Evolutionary conservation across 2,888 invertebrate genomes (phyloP).

Genomic region (Choreutis nemorana): DNA sequence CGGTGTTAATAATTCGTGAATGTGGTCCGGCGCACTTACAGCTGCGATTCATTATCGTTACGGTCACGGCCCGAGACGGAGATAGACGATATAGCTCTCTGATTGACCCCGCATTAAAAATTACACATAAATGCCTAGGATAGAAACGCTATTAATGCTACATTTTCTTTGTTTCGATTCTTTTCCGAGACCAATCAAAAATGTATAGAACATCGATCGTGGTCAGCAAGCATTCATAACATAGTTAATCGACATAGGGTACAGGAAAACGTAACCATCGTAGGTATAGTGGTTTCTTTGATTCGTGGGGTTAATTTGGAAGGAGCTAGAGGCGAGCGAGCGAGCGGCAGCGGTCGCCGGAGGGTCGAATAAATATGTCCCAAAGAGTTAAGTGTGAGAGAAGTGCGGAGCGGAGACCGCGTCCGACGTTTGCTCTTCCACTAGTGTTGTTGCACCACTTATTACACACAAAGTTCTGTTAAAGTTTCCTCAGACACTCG

Average conservation of each 20-base stretch:
- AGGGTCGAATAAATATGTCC: conserved; percentile 68
- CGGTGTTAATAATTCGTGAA: conserved; percentile 69
- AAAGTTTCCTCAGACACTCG: conserved; percentile 64
- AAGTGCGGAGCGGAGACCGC: conserved; percentile 60
- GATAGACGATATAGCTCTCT: conserved; percentile 62
- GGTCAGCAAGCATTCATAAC: conserved; percentile 41
- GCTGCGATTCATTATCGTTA: conserved; percentile 62
- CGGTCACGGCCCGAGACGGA: conserved; percentile 50
- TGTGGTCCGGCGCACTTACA: conserved; percentile 59
- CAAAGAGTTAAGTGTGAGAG: conserved; percentile 65
- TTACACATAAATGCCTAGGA: conserved; percentile 58
- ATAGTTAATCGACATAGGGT: conserved; percentile 35
- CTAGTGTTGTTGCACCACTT: conserved; percentile 68
- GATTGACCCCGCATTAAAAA: conserved; percentile 68
- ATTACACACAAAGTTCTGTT: conserved; percentile 67
- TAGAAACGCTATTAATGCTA: conserved; percentile 35
- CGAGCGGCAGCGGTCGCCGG: conserved; percentile 54
- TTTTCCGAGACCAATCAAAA: conserved; percentile 46
- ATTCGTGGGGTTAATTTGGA: conserved; percentile 61
- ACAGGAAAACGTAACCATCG: conserved; percentile 32
- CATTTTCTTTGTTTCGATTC: conserved; percentile 52
- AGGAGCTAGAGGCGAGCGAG: conserved; percentile 34
- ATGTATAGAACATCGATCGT: conserved; percentile 48
- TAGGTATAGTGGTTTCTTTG: conserved; percentile 43
- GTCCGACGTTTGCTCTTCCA: conserved; percentile 66